Evolutionary conservation across 2,113 vertebrate genomes (phyloP).

Genomic region (Megaceryle torquata): DNA sequence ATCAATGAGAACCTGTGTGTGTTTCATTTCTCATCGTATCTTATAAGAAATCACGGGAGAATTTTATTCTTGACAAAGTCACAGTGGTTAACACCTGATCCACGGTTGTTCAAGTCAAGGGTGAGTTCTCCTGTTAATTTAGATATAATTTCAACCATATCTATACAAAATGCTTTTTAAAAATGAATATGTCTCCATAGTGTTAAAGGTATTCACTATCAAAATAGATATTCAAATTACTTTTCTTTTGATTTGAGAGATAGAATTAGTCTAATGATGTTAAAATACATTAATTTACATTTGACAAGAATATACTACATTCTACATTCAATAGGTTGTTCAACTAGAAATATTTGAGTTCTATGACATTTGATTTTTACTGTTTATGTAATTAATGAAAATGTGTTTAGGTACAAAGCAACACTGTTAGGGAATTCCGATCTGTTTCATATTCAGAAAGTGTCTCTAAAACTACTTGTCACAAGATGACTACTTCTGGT

Average conservation of each 20-base stretch:
- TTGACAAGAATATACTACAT: not conserved
- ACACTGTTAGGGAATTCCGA: not conserved
- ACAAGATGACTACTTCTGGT: not conserved
- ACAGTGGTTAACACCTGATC: not conserved
- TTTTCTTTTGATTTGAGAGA: not conserved
- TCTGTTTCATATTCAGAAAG: not conserved
- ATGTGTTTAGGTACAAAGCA: not conserved
- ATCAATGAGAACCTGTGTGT: constrained; percentile 3
- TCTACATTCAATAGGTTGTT: not conserved
- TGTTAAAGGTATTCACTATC: not conserved
- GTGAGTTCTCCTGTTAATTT: not conserved
- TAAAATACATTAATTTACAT: not conserved
- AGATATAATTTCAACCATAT: not conserved
- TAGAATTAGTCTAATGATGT: not conserved
- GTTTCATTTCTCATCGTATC: constrained; percentile 9
- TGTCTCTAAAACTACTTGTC: not conserved
- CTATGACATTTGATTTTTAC: not conserved
- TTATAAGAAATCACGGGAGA: constrained; percentile 14
- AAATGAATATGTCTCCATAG: not conserved
- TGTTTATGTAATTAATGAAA: not conserved
- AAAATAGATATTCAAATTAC: not conserved
- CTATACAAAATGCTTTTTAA: not conserved
- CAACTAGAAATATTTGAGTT: not conserved
- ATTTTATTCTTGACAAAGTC: constrained; percentile 10
- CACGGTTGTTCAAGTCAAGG: not conserved